phyloP scores from a whole-genome alignment of 2,888 invertebrate species.

The Sturmia bella region DNA sequence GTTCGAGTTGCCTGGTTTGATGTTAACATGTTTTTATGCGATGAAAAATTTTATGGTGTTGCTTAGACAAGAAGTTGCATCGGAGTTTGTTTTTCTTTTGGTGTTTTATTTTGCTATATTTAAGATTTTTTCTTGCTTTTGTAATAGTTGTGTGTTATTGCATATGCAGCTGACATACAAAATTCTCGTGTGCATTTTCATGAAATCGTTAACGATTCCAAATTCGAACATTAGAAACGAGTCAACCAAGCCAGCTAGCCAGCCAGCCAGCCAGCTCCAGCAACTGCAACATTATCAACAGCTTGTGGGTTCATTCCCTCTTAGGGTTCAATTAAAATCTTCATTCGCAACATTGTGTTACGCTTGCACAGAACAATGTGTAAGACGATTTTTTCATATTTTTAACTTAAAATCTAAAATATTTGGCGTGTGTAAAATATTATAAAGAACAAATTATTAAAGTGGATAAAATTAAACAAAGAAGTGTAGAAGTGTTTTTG shows the following conservation, averaged over 20 bases:
- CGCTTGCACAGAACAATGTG: constrained; percentile 48
- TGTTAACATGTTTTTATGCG: constrained; percentile 11
- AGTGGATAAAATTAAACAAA: no score
- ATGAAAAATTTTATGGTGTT: not conserved
- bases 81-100: constrained; percentile 41
- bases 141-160: constrained; percentile 35
- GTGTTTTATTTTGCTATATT: constrained; percentile 7
- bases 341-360: constrained; percentile 60
- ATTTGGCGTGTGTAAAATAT: constrained; percentile 34
- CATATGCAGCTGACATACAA: constrained; percentile 66
- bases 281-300: constrained; percentile 24
- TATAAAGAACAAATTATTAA: not conserved
- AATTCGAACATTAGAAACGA: constrained; percentile 49
- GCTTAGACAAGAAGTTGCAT: constrained; percentile 51
- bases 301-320: constrained; percentile 53
- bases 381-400: constrained; percentile 33
- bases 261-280: constrained; percentile 2
- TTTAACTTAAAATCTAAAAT: not conserved
- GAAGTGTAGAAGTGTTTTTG: no score
- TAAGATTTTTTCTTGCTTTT: constrained; percentile 20
- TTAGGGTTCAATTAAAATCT: constrained; percentile 25
- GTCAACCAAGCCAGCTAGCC: constrained; percentile 2
- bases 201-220: constrained; percentile 54
- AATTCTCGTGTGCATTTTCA: constrained; percentile 54
- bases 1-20: constrained; percentile 56